phyloP scores from a whole-genome alignment of 2,888 invertebrate genomes.

The Polyploca ridens region DNA sequence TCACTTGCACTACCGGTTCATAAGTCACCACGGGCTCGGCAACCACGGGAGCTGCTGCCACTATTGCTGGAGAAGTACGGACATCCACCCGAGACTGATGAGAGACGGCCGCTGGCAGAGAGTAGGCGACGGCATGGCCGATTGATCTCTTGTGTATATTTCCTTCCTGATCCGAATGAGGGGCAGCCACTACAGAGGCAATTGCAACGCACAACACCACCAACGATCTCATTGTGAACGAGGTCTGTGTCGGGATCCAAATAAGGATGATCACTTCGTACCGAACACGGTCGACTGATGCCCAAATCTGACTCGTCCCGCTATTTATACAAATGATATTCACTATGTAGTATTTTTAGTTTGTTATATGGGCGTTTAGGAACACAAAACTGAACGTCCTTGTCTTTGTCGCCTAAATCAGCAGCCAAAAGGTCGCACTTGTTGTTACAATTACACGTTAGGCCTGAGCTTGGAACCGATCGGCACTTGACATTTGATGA shows the following conservation, averaged over 20 bases:
- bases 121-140: slow-evolving; percentile 42
- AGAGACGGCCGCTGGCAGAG: slow-evolving; percentile 64
- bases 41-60: slow-evolving; percentile 39
- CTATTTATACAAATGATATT: slow-evolving; percentile 72
- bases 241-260: slow-evolving; percentile 64
- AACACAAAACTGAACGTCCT: slow-evolving; percentile 62
- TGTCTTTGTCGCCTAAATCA: slow-evolving; percentile 56
- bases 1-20: slow-evolving; percentile 43
- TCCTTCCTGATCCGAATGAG: slow-evolving; percentile 39
- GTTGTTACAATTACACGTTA: slow-evolving; percentile 29
- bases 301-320: slow-evolving; percentile 38
- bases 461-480: slow-evolving; percentile 33
- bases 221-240: slow-evolving; percentile 70
- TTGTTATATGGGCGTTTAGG: slow-evolving; percentile 54
- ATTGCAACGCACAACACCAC: slow-evolving; percentile 72
- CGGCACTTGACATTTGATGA: slow-evolving; percentile 54
- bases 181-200: slow-evolving; percentile 54
- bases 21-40: slow-evolving; percentile 33
- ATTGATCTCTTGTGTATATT: slow-evolving; percentile 49
- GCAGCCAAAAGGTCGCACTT: slow-evolving; percentile 44
- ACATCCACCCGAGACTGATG: slow-evolving; percentile 77
- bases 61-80: slow-evolving; percentile 54
- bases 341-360: slow-evolving; percentile 43
- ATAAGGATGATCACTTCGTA: slow-evolving; percentile 66
- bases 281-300: slow-evolving; percentile 63